Conservation (phyloP, 2,797 vertebrate species). For the Silurus lanzhouensis region DNA sequence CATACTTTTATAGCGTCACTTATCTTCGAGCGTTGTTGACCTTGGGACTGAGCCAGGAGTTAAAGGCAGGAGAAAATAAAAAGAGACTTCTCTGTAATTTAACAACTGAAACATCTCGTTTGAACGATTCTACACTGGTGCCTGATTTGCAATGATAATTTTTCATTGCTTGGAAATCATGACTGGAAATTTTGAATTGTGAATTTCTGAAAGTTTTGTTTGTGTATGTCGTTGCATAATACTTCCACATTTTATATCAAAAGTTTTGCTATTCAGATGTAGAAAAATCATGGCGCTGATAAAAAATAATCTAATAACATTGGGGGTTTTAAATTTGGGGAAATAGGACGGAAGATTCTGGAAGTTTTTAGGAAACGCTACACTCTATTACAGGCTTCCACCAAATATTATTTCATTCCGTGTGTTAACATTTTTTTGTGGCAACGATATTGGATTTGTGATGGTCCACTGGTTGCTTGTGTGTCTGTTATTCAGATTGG, state of each 20-base stretch:
- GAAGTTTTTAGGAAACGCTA: background rate
- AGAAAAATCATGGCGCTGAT: background rate
- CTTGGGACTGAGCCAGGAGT: background rate
- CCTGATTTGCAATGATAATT: too few species aligned
- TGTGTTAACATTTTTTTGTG: too few species aligned
- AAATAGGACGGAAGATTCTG: background rate
- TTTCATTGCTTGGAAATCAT: background rate
- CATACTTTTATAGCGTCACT: background rate
- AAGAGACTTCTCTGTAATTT: too few species aligned
- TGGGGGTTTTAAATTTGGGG: background rate
- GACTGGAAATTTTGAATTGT: too few species aligned
- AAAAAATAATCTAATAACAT: background rate
- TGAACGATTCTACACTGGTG: too few species aligned
- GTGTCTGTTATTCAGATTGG: background rate
- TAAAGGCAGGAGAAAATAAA: background rate
- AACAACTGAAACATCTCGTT: too few species aligned
- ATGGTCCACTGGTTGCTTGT: background rate
- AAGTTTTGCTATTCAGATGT: background rate
- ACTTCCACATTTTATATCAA: background rate
- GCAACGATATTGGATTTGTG: too few species aligned
- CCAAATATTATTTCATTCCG: too few species aligned
- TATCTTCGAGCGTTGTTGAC: constrained; percentile 4
- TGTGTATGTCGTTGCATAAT: background rate
- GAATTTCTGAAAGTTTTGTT: background rate
- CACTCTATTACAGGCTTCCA: too few species aligned